These are phyloP conservation scores for Poliocrania exsul DNA, from an alignment of 2,797 vertebrate species.

Conservation along the genomic window DNA sequence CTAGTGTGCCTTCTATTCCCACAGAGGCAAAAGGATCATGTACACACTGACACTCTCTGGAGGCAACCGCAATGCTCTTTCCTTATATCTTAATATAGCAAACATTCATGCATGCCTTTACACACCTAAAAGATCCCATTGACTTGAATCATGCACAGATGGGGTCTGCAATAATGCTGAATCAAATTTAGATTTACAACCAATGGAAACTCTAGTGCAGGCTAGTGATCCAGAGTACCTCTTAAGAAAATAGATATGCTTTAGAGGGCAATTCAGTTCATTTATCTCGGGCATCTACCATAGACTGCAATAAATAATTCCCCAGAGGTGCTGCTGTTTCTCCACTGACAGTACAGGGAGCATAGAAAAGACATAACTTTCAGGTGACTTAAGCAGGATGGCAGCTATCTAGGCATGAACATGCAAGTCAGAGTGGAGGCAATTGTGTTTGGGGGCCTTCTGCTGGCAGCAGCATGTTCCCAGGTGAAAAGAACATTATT, in stretches of 20 bases:
- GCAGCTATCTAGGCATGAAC: background rate
- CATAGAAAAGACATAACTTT: background rate
- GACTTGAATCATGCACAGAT: background rate
- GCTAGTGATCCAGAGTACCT: background rate
- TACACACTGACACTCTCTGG: background rate
- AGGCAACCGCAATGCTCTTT: background rate
- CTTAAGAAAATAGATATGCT: background rate
- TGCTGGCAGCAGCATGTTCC: constrained; percentile 1
- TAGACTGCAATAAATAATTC: background rate
- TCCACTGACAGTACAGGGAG: background rate
- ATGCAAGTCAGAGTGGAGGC: background rate
- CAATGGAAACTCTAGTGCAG: background rate
- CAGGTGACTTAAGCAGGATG: background rate
- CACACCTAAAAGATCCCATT: background rate
- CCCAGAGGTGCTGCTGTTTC: background rate
- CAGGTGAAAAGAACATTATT: constrained; percentile 15
- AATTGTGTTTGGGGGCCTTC: background rate
- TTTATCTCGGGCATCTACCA: background rate
- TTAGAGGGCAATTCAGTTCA: background rate
- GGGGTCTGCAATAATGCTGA: background rate
- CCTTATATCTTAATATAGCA: background rate
- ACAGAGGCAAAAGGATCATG: background rate
- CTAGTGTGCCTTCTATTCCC: background rate
- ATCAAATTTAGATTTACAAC: background rate
- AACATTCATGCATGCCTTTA: background rate